A percentile compares a stretch with the other conserved stretches of the same genome.
Evolutionary conservation across 2,888 invertebrate genomes (phyloP).

Genomic region (Lamellibrachia satsuma): DNA sequence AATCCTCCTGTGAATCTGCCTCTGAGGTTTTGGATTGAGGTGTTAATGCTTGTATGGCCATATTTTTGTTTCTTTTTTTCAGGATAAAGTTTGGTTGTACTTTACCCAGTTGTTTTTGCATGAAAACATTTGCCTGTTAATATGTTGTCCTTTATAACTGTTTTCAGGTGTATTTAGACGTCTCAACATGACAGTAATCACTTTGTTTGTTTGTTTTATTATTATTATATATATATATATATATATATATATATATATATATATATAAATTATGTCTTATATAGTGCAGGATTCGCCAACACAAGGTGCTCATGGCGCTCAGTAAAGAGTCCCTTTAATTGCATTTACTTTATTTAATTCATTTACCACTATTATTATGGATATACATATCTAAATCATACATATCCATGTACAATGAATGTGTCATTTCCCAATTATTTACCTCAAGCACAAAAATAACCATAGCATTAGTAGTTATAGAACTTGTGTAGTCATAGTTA

Average conservation of each 20-base stretch:
- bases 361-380: too few relatives aligned
- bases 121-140: neutral
- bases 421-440: neutral
- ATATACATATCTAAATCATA: neutral
- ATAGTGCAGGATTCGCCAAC: too few relatives aligned
- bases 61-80: neutral
- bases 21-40: too few relatives aligned
- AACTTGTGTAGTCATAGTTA: neutral
- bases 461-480: neutral
- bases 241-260: too few relatives aligned
- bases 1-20: too few relatives aligned
- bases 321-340: too few relatives aligned
- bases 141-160: neutral
- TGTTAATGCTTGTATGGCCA: too few relatives aligned
- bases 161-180: neutral
- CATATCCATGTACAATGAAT: neutral
- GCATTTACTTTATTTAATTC: too few relatives aligned
- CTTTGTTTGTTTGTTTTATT: neutral
- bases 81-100: neutral
- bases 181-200: neutral
- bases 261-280: too few relatives aligned
- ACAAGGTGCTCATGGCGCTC: too few relatives aligned
- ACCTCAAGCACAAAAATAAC: neutral
- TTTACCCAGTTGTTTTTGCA: neutral
- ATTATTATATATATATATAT: neutral